Evolutionary conservation across 1,140 invertebrate genomes (phyloP).

Genomic region (Orchesella cincta): DNA sequence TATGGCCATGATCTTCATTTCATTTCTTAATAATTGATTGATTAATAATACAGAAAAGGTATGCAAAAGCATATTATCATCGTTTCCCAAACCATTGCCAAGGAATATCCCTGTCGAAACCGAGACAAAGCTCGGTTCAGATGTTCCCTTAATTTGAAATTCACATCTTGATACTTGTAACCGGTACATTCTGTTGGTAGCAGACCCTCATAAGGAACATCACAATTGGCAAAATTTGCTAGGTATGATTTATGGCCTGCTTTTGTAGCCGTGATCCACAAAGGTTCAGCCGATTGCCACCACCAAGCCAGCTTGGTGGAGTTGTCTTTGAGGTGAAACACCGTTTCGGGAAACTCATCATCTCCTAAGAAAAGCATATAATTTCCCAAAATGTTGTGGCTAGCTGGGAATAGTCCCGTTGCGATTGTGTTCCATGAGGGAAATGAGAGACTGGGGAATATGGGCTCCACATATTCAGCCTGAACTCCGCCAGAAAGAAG

Average conservation of each 20-base stretch:
- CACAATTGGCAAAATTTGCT: slow-evolving; percentile 26
- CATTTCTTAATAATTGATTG: background rate
- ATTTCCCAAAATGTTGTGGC: slow-evolving; percentile 25
- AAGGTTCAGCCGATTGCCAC: slow-evolving; percentile 21
- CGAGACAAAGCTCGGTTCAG: slow-evolving; percentile 25
- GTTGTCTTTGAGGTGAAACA: background rate
- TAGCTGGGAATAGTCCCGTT: background rate
- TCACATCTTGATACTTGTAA: slow-evolving; percentile 32
- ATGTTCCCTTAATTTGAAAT: slow-evolving; percentile 30
- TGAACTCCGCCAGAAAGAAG: slow-evolving; percentile 2
- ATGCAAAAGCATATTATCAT: background rate
- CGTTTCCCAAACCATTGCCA: slow-evolving; percentile 38
- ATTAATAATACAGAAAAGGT: background rate
- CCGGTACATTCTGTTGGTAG: slow-evolving; percentile 4
- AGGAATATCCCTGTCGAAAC: slow-evolving; percentile 24
- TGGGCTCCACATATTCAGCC: slow-evolving; percentile 21
- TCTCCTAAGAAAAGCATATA: slow-evolving; percentile 12
- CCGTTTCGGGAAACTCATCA: slow-evolving; percentile 15
- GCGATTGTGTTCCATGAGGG: slow-evolving; percentile 25
- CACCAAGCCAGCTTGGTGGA: slow-evolving; percentile 13
- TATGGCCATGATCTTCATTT: background rate
- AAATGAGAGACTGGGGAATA: slow-evolving; percentile 20
- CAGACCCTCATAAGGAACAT: slow-evolving; percentile 2
- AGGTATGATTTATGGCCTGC: background rate
- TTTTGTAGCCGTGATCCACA: slow-evolving; percentile 27